Percentiles rank a stretch among this genome's conserved stretches.
Evolutionary conservation across 1,140 invertebrate genomes (phyloP).

Genomic region (Neodiprion lecontei): DNA sequence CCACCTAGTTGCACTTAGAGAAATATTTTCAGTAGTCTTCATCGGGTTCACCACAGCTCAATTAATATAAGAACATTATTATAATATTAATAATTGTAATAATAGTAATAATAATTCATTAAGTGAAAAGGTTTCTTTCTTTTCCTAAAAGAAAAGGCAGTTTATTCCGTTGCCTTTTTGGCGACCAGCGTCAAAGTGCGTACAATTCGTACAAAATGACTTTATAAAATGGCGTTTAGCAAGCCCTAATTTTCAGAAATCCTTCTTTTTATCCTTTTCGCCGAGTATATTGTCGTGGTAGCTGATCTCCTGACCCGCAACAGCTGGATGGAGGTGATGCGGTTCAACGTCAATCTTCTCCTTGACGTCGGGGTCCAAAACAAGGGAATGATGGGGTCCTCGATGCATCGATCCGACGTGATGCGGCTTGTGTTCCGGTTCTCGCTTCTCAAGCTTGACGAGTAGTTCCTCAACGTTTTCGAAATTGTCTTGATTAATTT

Average conservation of each 20-base stretch:
- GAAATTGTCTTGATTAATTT: constrained; percentile 39
- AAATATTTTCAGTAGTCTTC: background rate
- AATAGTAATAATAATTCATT: constrained; percentile 10
- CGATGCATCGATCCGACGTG: constrained; percentile 43
- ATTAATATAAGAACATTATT: too few species aligned
- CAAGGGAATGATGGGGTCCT: constrained; percentile 56
- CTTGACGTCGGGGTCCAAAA: constrained; percentile 55
- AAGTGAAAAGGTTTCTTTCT: too few species aligned
- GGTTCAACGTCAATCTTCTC: constrained; percentile 62
- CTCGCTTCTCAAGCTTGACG: constrained; percentile 40
- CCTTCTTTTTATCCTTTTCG: constrained; percentile 56
- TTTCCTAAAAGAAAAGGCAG: background rate
- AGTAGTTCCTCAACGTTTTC: constrained; percentile 50
- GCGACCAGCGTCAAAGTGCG: constrained; percentile 18
- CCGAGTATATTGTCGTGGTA: constrained; percentile 58
- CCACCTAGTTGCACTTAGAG: background rate
- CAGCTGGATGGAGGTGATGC: constrained; percentile 61
- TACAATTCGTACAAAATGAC: constrained; percentile 6
- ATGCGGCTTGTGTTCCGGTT: constrained; percentile 39
- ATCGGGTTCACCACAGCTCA: background rate
- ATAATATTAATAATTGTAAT: too few species aligned
- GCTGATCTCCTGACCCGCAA: constrained; percentile 62
- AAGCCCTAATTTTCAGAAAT: constrained; percentile 38
- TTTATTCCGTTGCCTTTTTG: constrained; percentile 13
- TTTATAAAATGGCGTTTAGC: background rate